Evolutionary conservation across 2,888 invertebrate genomes (phyloP).

Genomic region (Nomada lathburiana): DNA sequence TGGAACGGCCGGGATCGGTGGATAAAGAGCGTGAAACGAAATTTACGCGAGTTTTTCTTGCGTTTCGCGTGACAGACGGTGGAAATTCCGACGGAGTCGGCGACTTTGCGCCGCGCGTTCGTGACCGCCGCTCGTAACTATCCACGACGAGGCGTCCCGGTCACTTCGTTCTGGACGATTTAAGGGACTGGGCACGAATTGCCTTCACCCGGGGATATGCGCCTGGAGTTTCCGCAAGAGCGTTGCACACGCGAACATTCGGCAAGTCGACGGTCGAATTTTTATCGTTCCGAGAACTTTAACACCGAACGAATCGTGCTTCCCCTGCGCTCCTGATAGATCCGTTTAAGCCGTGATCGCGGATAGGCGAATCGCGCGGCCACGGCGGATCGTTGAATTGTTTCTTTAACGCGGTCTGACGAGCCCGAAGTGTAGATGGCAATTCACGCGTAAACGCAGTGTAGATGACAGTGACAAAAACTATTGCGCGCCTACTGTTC

Average conservation of each 20-base stretch:
- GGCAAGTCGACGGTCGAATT: conserved; percentile 26
- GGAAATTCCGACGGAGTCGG: conserved; percentile 39
- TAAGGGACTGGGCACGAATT: conserved; percentile 62
- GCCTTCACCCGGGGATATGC: conserved; percentile 32
- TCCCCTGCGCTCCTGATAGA: no score
- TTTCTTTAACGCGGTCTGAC: no score
- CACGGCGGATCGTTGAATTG: no score
- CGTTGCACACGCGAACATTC: conserved; percentile 41
- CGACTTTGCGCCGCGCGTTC: conserved; percentile 63
- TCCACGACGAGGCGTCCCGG: conserved; percentile 68
- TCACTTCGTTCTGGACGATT: conserved; percentile 68
- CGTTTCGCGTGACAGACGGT: conserved; percentile 25
- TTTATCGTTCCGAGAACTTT: conserved; percentile 38
- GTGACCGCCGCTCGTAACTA: conserved; percentile 76
- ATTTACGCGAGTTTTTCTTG: conserved; percentile 36
- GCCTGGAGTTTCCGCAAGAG: neutral
- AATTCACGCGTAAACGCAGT: no score
- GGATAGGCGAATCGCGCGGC: no score
- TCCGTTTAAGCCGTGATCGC: no score
- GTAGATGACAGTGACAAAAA: neutral
- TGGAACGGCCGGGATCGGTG: conserved; percentile 18
- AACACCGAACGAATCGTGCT: neutral
- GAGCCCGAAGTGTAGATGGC: no score
- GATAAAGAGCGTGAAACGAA: conserved; percentile 25
- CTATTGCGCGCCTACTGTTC: neutral